Evolutionary conservation across 2,797 vertebrate genomes (phyloP), one percentile per base, ranked within the genome.

Genomic region (Rhabdomys pumilio): DNA sequence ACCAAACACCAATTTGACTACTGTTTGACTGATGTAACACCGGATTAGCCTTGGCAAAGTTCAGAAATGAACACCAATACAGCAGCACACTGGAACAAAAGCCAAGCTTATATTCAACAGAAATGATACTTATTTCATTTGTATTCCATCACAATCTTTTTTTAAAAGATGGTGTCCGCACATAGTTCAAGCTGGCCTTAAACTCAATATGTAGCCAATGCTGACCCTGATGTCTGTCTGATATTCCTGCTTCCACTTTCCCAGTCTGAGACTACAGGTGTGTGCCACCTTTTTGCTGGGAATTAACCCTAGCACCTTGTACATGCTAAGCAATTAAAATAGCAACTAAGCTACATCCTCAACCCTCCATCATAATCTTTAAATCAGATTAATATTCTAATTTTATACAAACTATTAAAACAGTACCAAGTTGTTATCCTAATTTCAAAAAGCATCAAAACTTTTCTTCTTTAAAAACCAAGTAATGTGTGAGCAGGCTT

Each of bases 401-500:
- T 34, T 90, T 82, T 53, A 65, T 38, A 41, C 80, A 89, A 84
- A 85, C 59, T 57, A 65, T 19, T 69, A 29, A 14, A 96, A 75
- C n/a, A 92, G 89, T 31, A 90, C 8, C 7, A 20, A 93, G 26
- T 31, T 3, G 11, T 65, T 75, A 86, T 90, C 75, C 69, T 92
- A 63, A 50, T 91, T 77, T 91, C 34, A 95, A 79, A 76, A 38
- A 93, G 61, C 59, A 72, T 10, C 59, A 96, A 85, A 96, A 89
- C 17, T 82, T 76, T 65, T 95, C 59, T 50, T 94, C 72, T 93
- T 94, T 53, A 90, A 89, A 94, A 94, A 76, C 65, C 50, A 34
- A 76, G 24, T 83, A 53, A 59, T 14, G 6, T 84, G 34, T 75
- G 31, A 63, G 77, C 7, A 86, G 57, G 29, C 31, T 97, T 77